Conservation (phyloP, 2,113 vertebrate genomes). For the Cairina moschata region DNA sequence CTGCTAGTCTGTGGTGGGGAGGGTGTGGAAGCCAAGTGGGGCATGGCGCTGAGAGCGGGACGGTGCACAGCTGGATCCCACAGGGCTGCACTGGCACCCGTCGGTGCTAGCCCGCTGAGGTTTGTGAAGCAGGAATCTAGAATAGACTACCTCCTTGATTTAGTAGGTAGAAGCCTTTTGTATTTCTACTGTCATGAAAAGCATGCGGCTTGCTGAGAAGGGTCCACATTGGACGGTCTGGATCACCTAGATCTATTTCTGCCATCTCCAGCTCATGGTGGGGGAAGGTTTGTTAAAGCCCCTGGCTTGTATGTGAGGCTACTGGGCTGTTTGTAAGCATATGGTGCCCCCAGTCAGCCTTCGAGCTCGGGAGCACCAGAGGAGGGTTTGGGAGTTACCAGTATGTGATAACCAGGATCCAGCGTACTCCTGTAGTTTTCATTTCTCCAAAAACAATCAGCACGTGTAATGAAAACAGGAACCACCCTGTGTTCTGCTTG, state of each 20-base stretch:
- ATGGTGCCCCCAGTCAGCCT: not conserved
- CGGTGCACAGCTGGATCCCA: not conserved
- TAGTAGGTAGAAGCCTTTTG: not conserved
- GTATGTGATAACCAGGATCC: not conserved
- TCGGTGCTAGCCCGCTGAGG: not conserved
- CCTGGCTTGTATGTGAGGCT: not conserved
- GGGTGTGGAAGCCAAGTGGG: not conserved
- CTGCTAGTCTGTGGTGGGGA: not conserved
- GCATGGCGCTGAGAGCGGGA: not conserved
- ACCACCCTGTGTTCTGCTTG: not conserved
- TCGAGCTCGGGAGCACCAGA: not conserved
- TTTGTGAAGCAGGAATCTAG: not conserved
- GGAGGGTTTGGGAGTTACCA: not conserved
- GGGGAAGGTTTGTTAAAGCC: not conserved
- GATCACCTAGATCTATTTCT: not conserved
- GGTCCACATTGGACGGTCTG: not conserved
- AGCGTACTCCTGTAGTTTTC: not conserved
- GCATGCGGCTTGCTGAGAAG: accelerated
- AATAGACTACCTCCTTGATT: not conserved
- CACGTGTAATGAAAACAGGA: not conserved
- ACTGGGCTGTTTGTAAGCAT: not conserved
- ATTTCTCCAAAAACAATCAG: not conserved
- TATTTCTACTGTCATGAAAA: not conserved
- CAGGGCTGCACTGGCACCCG: accelerated
- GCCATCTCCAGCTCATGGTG: accelerated